phyloP scores from a whole-genome alignment of 2,797 vertebrate genomes.

The Poeciliopsis presidionis region DNA sequence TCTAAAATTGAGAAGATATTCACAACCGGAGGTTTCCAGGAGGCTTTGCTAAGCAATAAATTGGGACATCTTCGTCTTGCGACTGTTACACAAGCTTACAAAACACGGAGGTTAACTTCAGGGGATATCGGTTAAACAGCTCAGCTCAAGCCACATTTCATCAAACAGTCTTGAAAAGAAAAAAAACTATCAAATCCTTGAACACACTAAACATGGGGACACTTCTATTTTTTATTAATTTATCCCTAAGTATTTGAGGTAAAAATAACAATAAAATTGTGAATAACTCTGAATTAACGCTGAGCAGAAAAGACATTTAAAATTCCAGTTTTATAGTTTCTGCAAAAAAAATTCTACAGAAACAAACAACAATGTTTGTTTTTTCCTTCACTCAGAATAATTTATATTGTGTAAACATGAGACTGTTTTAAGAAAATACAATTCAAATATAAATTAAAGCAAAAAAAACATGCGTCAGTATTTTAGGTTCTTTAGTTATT shows the following conservation, averaged over 20 bases:
- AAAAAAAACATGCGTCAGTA: not conserved
- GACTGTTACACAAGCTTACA: constrained; percentile 47
- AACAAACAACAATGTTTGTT: not conserved
- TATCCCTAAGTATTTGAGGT: not conserved
- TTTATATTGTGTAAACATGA: not conserved
- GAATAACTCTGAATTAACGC: not conserved
- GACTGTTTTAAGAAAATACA: not conserved
- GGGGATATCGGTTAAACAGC: constrained; percentile 23
- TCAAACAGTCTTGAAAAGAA: constrained; percentile 7
- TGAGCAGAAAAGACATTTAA: not conserved
- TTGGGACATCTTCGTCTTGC: constrained; percentile 38
- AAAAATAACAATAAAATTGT: not conserved
- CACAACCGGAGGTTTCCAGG: constrained; percentile 19
- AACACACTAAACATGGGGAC: not conserved
- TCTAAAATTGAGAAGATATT: constrained; percentile 27
- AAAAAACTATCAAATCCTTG: constrained; percentile 4
- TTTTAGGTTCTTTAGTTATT: not conserved
- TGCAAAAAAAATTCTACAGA: not conserved
- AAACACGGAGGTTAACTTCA: constrained; percentile 40
- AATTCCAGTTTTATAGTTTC: not conserved
- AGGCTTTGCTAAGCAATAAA: constrained; percentile 41
- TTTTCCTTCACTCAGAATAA: not conserved
- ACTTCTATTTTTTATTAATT: not conserved
- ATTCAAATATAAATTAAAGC: not conserved
- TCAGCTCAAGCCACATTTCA: constrained; percentile 31